phyloP scores from a whole-genome alignment of 2,113 vertebrate species.

The Oreocharis arfaki region DNA sequence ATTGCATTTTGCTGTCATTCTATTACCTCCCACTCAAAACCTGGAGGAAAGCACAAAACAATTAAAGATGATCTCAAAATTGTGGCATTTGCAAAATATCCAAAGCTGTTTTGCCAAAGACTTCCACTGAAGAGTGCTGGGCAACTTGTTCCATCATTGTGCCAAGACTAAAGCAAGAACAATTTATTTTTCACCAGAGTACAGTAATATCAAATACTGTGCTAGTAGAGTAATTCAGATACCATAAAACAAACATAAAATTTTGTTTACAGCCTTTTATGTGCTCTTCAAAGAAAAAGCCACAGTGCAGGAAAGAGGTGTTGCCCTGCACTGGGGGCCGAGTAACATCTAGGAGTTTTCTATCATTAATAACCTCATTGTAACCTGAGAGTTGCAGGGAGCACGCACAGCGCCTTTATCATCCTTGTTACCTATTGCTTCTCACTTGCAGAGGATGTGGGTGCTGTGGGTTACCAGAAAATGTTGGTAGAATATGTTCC shows the following conservation, averaged over 20 bases:
- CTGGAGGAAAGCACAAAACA: not conserved
- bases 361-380: not conserved
- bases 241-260: not conserved
- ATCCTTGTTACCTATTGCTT: not conserved
- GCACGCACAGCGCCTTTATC: rapidly evolving
- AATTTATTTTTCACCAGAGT: not conserved
- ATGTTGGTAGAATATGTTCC: not conserved
- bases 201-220: not conserved
- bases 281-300: not conserved
- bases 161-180: not conserved
- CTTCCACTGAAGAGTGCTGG: not conserved
- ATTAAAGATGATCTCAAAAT: not conserved
- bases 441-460: conserved; percentile 53
- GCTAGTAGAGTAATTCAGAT: not conserved
- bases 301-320: not conserved
- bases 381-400: not conserved
- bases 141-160: not conserved
- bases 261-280: not conserved
- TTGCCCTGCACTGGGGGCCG: rapidly evolving
- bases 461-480: conserved; percentile 49
- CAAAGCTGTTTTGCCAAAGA: not conserved
- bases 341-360: not conserved
- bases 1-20: not conserved
- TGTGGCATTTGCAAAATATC: not conserved
- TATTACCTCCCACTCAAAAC: not conserved